A percentile compares a stretch with the other conserved stretches of the same genome.
phyloP scores from a whole-genome alignment of 2,113 vertebrate species.

The Galemys pyrenaicus region DNA sequence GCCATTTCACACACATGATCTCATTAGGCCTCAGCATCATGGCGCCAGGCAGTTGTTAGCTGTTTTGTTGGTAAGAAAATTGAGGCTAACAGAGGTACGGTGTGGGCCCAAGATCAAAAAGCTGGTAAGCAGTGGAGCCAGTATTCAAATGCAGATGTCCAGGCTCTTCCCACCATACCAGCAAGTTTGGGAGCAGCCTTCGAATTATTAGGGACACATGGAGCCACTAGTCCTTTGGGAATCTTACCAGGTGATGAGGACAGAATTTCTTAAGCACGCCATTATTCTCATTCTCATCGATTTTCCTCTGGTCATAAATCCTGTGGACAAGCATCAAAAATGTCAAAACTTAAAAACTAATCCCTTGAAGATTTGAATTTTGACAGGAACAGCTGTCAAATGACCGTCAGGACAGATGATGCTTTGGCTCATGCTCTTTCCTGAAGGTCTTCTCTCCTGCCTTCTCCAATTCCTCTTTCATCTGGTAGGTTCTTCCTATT shows the following conservation, averaged over 20 bases:
- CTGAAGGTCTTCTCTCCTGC: background rate
- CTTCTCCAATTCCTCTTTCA: background rate
- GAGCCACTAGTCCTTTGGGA: background rate
- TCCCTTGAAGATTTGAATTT: background rate
- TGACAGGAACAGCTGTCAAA: background rate
- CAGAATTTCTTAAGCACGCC: conserved; percentile 98
- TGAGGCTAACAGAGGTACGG: conserved; percentile 9
- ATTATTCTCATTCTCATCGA: conserved; percentile 96
- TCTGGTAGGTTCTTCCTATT: background rate
- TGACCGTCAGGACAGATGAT: background rate
- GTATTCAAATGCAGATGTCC: conserved; percentile 37
- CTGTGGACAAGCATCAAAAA: conserved; percentile 78
- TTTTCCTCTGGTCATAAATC: conserved; percentile 97
- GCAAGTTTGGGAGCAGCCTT: background rate
- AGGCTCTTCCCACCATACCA: conserved; percentile 41
- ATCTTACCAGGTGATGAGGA: conserved; percentile 93
- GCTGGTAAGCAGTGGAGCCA: conserved; percentile 1
- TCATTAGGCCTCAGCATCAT: background rate
- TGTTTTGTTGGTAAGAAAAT: background rate
- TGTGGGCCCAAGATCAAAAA: background rate
- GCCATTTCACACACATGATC: background rate
- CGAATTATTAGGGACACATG: background rate
- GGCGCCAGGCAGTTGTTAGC: background rate
- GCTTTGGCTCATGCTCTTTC: background rate
- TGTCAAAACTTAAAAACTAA: background rate